Base-by-base conservation (phyloP, 1,140 invertebrate genomes). In the Caenorhabditis tropicalis region DNA sequence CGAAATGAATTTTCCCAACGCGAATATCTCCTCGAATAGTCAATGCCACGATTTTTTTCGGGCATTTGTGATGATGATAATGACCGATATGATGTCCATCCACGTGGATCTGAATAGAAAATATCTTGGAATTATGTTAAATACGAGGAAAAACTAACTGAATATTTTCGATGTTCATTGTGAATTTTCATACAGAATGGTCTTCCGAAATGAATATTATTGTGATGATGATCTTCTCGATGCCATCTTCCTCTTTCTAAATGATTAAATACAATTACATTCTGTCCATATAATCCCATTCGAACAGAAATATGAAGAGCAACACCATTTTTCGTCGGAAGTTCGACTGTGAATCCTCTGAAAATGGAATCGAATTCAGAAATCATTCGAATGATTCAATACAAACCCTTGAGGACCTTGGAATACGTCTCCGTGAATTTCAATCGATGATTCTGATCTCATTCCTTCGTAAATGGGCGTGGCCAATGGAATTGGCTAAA, bases 121-220 rank as follows among this genome's bases (percentile, higher is more conserved):
- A 27, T 15, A n/a, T 9, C 4, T 49, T 27, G 9, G 24, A 49
- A 46, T 15, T 15, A 15, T n/a, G 56, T 15, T 27, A 9, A 10
- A 80, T 10, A 36, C n/a, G 36, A 51, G 12, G 21, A 27, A 4
- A 10, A 15, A 39, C 48, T 27, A 2, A 84, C 74, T 33, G 86
- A 82, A 65, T 88, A 87, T 33, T 86, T 87, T 5, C 24, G 10
- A 21, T 81, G 83, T 39, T 87, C 87, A 80, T 86, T 87, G 31
- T 87, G 85, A 79, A 87, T 86, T 58, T 79, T 86, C 46, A 87
- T 31, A 46, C 87, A 86, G 43, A 87, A 87, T 19, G 88, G 85
- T 9, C 43, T 46, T 24, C 60, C 80, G 12, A 86, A 31, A 3
- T 48, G 21, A 49, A 87, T 56, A 15, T 36, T 82, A 60, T 86